Percentiles rank a stretch among this genome's conserved stretches.
Evolutionary conservation across 2,888 invertebrate species (phyloP).

Genomic region (Nephrotoma flavescens): DNA sequence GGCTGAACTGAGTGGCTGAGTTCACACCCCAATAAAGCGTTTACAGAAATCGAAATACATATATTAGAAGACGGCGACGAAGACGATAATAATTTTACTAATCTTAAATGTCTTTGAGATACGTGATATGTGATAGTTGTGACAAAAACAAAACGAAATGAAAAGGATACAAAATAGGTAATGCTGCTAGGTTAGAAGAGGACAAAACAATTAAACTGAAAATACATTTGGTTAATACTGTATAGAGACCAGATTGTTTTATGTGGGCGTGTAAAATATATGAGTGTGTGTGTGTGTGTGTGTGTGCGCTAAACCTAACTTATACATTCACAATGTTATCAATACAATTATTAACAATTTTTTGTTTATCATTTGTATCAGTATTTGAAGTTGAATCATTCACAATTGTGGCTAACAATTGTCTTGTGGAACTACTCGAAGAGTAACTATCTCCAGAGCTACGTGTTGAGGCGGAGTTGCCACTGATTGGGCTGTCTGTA

Average conservation of each 20-base stretch:
- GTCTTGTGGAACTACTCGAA: constrained; percentile 64
- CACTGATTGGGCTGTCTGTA: constrained; percentile 51
- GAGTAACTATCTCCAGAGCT: constrained; percentile 73
- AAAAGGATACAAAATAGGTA: background rate
- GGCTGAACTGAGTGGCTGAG: background rate
- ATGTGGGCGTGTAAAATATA: background rate
- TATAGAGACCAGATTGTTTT: background rate
- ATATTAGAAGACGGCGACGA: background rate
- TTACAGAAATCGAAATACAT: background rate
- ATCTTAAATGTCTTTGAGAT: background rate
- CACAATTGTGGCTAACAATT: constrained; percentile 42
- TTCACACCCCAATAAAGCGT: background rate
- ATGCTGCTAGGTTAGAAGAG: background rate
- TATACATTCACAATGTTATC: constrained; percentile 2
- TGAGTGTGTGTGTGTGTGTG: background rate
- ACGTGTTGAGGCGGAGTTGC: constrained; percentile 34
- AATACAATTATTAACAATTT: background rate
- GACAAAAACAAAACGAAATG: background rate
- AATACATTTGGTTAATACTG: background rate
- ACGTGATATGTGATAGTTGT: background rate
- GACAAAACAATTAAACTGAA: background rate
- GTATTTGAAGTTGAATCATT: background rate
- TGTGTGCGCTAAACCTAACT: background rate
- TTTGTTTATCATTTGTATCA: background rate
- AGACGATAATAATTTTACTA: background rate